Evolutionary conservation across 2,113 vertebrate genomes (phyloP), one percentile per base, ranked within the genome.

Genomic region (Acanthochromis polyacanthus): DNA sequence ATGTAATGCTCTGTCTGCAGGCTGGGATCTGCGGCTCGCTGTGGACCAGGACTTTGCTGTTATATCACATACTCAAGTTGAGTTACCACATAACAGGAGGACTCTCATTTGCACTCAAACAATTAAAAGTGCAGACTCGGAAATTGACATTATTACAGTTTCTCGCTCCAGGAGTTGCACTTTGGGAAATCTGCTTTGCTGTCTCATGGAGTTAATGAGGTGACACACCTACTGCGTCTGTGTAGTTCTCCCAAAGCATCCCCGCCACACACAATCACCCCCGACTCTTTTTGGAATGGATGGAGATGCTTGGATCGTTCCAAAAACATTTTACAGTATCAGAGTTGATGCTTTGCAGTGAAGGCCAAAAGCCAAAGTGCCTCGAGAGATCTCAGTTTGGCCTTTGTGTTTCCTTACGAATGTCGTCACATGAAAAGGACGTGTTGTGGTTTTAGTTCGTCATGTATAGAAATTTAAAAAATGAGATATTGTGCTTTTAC

Each of bases 191-290:
- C 75, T 90, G 85, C 79, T 90, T 89, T 86, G 83, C 82, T 85
- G 85, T 92, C 81, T 84, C 59, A 51, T 75, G 57, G 81, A 86
- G 91, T 88, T 91, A 93, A 89, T 92, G 91, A 91, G 78, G 76
- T 87, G 89, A 88, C 77, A 85, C 81, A 85, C 88, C 86, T 75
- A 77, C 84, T 79, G 82, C 82, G 75, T 86, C 71, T 81, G 71
- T 65, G 22, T 75, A 59, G 73, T 71, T 85, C 61, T 84, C 84
- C 81, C 53, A 80, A 78, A 87, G 77, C 78, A 59, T 71, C 61
- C 23, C 28, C 51, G 45, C 71, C 53, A 36, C 66, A 73, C 59
- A 87, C 57, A 62, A 82, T 79, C 84, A 62, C 51, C 76, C 76
- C 79, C 52, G 75, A 84, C 71, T 89, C 75, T 62, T 48, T 64